Percentiles rank a stretch among this genome's conserved stretches.
These are phyloP conservation scores for Crotalus viridis DNA, from an alignment of 2,113 vertebrate genomes.

Conservation along the genomic window DNA sequence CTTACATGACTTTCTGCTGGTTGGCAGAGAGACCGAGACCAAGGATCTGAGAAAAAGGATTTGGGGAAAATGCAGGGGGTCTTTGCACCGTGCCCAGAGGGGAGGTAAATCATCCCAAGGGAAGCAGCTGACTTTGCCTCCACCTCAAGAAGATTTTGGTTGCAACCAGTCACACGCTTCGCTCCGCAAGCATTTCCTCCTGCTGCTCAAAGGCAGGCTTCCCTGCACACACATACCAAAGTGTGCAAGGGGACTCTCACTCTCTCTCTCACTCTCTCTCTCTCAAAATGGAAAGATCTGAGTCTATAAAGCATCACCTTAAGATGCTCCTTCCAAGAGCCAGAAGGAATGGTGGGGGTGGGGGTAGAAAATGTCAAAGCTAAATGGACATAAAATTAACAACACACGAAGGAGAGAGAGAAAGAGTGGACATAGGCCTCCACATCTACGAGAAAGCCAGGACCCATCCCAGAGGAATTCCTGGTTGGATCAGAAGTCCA, in stretches of 20 bases:
- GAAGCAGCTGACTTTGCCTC: neutral
- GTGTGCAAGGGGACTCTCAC: no score
- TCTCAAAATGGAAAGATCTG: neutral
- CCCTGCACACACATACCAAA: neutral
- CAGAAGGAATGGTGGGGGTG: neutral
- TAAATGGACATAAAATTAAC: neutral
- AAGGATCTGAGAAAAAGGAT: accelerated
- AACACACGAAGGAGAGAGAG: neutral
- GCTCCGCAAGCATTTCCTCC: neutral
- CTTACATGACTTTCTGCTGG: neutral
- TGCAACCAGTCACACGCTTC: neutral
- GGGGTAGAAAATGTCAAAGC: neutral
- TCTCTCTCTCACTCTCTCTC: no score
- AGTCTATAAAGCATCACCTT: neutral
- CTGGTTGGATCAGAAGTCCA: neutral
- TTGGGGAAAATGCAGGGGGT: accelerated
- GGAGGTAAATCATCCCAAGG: neutral
- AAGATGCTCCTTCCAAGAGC: neutral
- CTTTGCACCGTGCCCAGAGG: accelerated
- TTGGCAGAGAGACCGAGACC: neutral
- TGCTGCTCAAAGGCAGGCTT: neutral
- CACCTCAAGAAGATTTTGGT: neutral
- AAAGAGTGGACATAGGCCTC: neutral
- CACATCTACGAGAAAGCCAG: neutral
- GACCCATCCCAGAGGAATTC: neutral